Base-by-base conservation (phyloP, 2,797 vertebrate genomes). In the Hemibagrus guttatus region DNA sequence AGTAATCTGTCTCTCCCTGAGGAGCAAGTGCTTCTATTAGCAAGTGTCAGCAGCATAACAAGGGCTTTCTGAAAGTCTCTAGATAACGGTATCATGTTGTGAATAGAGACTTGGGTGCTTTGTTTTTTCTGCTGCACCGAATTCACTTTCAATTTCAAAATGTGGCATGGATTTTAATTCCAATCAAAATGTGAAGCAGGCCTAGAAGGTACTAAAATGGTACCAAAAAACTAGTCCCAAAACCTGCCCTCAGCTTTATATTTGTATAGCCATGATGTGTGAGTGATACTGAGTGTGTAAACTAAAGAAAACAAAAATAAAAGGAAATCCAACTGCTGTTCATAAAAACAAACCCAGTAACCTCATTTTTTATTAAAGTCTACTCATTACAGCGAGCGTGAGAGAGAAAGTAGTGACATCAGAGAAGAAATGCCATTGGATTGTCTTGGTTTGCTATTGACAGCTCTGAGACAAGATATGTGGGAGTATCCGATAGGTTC, bases 391-490 rank as follows among this genome's bases (percentile, higher is more conserved):
- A 84, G n/a, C n/a, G 16, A 84, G 39, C 46, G 28, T 35, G 39
- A 64, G 16, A 61, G 49, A 42, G 7, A 64, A 14, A 63, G 6
- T 19, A 13, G 49, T 54, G 49, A 76, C 68, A 84, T 78, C 58
- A 81, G 42, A 76, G 61, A 72, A 69, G 52, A 85, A 88, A 83
- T 85, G n/a, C 58, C 79, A 87, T 83, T 80, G 80, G 78, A 85
- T 85, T 88, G 79, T 54, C 35, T n/a, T 52, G 56, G n/a, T 19
- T 58, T 71, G 69, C 28, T 46, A 58, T 66, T 80, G 63, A 39
- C 63, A 49, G 21, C 63, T 88, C 59, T 79, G 35, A 84, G 74
- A 83, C 64, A 85, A 90, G 83, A 87, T 90, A 80, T 83, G 54
- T 56, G 54, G 16, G 54, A 56, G 17, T 56, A 56, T 17, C 17